phyloP scores from a whole-genome alignment of 1,140 invertebrate species.

The Diachasma alloeum region DNA sequence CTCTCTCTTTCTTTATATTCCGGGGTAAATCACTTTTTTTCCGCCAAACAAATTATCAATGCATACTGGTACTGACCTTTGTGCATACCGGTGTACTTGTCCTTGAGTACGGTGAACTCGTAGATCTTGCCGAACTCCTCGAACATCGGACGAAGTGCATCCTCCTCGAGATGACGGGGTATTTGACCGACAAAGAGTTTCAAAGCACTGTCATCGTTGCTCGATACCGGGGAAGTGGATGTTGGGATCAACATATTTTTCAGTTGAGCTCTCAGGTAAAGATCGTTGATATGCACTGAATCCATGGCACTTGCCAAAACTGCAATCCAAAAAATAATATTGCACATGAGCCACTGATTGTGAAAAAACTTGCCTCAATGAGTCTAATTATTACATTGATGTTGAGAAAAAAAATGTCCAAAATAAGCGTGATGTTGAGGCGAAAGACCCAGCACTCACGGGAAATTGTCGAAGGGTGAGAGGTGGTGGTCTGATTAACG shows the following conservation, averaged over 20 bases:
- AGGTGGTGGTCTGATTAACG: constrained; percentile 19
- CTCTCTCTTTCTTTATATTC: neutral
- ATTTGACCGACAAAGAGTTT: constrained; percentile 95
- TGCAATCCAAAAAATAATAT: neutral
- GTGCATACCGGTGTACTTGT: constrained; percentile 92
- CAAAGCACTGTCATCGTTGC: constrained; percentile 68
- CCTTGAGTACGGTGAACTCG: constrained; percentile 92
- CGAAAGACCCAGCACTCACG: neutral
- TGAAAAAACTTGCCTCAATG: too few relatives aligned
- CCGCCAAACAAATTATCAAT: neutral
- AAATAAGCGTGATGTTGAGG: neutral
- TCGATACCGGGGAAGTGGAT: constrained; percentile 38
- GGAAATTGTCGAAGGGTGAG: neutral
- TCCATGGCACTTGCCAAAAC: neutral
- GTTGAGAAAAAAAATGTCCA: neutral
- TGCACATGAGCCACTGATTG: neutral
- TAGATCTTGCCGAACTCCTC: constrained; percentile 94
- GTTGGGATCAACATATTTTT: constrained; percentile 48
- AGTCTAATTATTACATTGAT: too few relatives aligned
- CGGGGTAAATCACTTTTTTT: neutral
- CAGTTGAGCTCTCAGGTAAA: neutral
- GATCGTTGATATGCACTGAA: neutral
- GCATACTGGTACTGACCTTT: constrained; percentile 75
- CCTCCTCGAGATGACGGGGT: constrained; percentile 88
- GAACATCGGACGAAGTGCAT: constrained; percentile 88